These are phyloP conservation scores for Drosophila oshimai DNA, from an alignment of 1,140 invertebrate genomes.

Conservation along the genomic window DNA sequence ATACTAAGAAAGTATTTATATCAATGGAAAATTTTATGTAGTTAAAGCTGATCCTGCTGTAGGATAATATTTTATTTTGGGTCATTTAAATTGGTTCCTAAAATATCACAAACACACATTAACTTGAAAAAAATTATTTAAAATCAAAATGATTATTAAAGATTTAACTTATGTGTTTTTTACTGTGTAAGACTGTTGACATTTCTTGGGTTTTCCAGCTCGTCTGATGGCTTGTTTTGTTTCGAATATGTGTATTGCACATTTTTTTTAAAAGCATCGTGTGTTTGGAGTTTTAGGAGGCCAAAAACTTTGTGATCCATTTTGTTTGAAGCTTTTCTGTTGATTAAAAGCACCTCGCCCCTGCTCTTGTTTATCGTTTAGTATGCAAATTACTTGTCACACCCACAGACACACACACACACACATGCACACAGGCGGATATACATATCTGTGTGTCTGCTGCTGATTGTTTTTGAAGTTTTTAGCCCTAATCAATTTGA, in stretches of 20 bases:
- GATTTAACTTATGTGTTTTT: neutral
- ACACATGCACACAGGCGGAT: neutral
- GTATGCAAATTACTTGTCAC: slow-evolving; percentile 71
- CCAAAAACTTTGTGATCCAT: slow-evolving; percentile 60
- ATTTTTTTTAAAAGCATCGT: slow-evolving; percentile 23
- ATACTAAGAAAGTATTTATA: neutral
- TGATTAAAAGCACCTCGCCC: slow-evolving; percentile 57
- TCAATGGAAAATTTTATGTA: no score
- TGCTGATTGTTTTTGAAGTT: slow-evolving; percentile 75
- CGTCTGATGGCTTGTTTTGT: slow-evolving; percentile 40
- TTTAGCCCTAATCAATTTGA: slow-evolving; percentile 78
- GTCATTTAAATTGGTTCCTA: no score
- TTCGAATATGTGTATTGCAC: slow-evolving; percentile 31
- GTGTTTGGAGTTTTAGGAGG: neutral
- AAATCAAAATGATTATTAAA: no score
- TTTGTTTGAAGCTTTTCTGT: slow-evolving; percentile 68
- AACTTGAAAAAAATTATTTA: no score
- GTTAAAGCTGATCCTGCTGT: no score
- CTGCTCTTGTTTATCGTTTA: slow-evolving; percentile 50
- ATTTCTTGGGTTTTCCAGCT: slow-evolving; percentile 20
- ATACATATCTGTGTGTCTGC: slow-evolving; percentile 29
- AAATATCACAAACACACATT: no score
- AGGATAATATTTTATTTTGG: no score
- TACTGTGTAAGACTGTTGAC: slow-evolving; percentile 48
- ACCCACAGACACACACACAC: slow-evolving; percentile 1